phyloP scores from a whole-genome alignment of 2,888 invertebrate genomes.

The Clusia tigrina region DNA sequence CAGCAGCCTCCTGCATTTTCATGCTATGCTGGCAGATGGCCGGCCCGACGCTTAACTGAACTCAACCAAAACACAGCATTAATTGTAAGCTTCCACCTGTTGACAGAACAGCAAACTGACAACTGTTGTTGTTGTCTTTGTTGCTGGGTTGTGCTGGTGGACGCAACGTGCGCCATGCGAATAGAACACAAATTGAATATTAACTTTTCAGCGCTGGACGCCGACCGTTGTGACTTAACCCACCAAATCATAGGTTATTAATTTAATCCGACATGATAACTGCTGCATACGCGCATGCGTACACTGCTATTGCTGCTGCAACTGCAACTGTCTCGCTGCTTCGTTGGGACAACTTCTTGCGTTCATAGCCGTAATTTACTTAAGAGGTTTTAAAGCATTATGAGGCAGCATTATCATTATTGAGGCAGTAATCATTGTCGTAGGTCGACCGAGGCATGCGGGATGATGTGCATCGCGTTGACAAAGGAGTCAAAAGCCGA shows the following conservation, averaged over 20 bases:
- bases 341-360: not conserved
- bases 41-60: not conserved
- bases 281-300: not conserved
- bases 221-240: not conserved
- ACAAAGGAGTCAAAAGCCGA: not conserved
- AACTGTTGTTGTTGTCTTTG: not conserved
- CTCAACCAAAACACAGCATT: not conserved
- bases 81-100: not conserved
- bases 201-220: not conserved
- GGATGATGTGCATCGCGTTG: not conserved
- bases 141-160: not conserved
- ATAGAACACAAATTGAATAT: conserved; percentile 1
- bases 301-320: not conserved
- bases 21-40: not conserved
- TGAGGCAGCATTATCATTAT: conserved; percentile 2
- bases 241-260: conserved; percentile 4
- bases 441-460: conserved; percentile 1
- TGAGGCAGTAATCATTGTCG: not conserved
- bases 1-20: not conserved
- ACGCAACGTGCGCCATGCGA: not conserved
- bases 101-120: not conserved
- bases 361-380: not conserved
- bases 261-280: conserved; percentile 2
- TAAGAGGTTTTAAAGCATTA: not conserved
- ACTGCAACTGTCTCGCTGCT: not conserved